phyloP scores from a whole-genome alignment of 1,140 invertebrate species.

The Ruditapes philippinarum region DNA sequence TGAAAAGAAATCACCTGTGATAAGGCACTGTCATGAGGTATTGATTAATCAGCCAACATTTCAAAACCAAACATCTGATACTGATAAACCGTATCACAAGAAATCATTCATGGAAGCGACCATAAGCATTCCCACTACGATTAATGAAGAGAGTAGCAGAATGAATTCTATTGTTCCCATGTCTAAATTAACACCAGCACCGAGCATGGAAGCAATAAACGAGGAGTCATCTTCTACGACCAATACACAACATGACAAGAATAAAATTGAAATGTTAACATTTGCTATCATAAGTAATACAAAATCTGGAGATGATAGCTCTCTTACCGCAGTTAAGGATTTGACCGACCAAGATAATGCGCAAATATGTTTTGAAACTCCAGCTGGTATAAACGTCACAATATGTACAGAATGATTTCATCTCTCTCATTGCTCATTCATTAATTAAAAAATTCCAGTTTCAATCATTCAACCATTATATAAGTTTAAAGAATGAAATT shows the following conservation, averaged over 20 bases:
- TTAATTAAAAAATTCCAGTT: too few species aligned
- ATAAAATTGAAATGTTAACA: conserved; percentile 34
- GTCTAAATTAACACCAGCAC: neutral
- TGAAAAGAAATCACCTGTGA: neutral
- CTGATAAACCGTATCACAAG: conserved; percentile 55
- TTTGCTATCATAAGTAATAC: conserved; percentile 26
- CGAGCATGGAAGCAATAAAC: conserved; percentile 49
- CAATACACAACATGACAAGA: neutral
- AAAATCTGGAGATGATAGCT: conserved; percentile 11
- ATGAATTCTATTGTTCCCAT: conserved; percentile 37
- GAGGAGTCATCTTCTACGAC: conserved; percentile 20
- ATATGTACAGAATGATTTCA: neutral
- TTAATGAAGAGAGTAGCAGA: conserved; percentile 78
- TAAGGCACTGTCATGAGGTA: conserved; percentile 43
- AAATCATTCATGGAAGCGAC: conserved; percentile 73
- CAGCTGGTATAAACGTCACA: neutral
- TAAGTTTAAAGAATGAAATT: too few species aligned
- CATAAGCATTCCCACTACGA: conserved; percentile 80
- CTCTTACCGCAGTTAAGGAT: neutral
- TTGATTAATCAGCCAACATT: conserved; percentile 43
- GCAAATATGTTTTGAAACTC: conserved; percentile 8
- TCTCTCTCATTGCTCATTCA: too few species aligned
- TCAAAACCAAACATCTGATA: conserved; percentile 13
- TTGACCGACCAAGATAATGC: neutral
- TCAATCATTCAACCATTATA: too few species aligned